Conservation (phyloP, 2,888 invertebrate genomes). For the Thysanoteuthis rhombus region DNA sequence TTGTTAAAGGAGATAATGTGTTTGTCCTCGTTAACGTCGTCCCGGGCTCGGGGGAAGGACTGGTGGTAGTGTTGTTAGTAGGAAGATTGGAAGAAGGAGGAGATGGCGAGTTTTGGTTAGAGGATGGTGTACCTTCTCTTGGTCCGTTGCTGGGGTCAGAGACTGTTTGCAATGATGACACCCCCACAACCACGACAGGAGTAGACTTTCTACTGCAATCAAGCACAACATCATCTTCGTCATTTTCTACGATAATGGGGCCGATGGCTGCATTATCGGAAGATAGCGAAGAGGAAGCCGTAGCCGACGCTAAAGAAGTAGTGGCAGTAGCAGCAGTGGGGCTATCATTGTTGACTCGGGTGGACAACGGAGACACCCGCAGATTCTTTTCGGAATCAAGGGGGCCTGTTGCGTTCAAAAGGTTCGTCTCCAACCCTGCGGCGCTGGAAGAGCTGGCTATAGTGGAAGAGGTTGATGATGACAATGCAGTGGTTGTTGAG, state of each 20-base stretch:
- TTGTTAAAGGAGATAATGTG: not conserved
- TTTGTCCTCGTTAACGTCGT: not conserved
- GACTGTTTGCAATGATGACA: not conserved
- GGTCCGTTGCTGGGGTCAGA: not conserved
- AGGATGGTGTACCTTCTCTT: constrained; percentile 13
- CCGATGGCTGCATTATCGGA: not conserved
- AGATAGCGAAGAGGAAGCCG: not conserved
- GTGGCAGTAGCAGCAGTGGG: not conserved
- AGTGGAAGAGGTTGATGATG: not conserved
- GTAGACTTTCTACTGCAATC: constrained; percentile 25
- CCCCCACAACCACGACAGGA: not conserved
- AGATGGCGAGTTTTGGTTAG: not conserved
- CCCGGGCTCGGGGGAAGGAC: not conserved
- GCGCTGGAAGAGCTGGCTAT: not conserved
- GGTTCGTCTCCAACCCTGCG: not conserved
- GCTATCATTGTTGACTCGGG: not conserved
- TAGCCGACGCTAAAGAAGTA: not conserved
- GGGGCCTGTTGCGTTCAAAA: not conserved
- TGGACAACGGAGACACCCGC: not conserved
- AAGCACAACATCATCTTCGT: constrained; percentile 21
- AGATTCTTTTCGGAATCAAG: not conserved
- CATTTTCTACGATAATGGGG: constrained; percentile 18
- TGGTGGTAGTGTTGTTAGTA: not conserved
- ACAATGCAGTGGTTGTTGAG: not conserved
- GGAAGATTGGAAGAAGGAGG: not conserved